These are phyloP conservation scores for Mythimna vitellina DNA, from an alignment of 2,888 invertebrate species.

Conservation along the genomic window DNA sequence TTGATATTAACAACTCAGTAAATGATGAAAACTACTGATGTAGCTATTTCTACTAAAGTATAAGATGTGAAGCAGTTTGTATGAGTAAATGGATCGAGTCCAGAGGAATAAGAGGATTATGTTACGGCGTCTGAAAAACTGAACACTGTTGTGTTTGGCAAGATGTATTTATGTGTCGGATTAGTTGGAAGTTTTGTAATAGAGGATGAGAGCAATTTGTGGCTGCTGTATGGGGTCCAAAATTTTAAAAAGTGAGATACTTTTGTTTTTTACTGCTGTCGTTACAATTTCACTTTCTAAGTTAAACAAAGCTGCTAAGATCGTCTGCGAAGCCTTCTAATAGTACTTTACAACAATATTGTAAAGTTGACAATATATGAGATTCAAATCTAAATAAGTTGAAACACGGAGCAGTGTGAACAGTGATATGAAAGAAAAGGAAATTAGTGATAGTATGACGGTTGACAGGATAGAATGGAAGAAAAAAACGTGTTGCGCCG, in stretches of 20 bases:
- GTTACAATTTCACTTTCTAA: not conserved
- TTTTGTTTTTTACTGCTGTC: too few species aligned
- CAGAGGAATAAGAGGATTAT: conserved; percentile 52
- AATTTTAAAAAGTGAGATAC: conserved; percentile 2
- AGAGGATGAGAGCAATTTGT: conserved; percentile 14
- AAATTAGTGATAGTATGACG: too few species aligned
- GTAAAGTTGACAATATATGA: too few species aligned
- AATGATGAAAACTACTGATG: not conserved
- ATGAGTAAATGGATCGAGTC: conserved; percentile 44
- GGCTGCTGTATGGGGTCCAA: not conserved
- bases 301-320: not conserved
- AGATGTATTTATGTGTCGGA: conserved; percentile 30
- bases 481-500: too few species aligned
- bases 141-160: conserved; percentile 38
- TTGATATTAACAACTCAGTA: not conserved
- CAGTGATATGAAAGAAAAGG: too few species aligned
- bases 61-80: conserved; percentile 9
- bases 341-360: too few species aligned
- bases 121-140: conserved; percentile 47
- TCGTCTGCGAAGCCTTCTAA: too few species aligned
- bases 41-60: not conserved
- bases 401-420: too few species aligned
- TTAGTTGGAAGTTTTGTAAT: conserved; percentile 32
- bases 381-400: too few species aligned
- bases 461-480: too few species aligned